Conservation (phyloP, 2,113 vertebrate genomes). For the Tragelaphus buxtoni region DNA sequence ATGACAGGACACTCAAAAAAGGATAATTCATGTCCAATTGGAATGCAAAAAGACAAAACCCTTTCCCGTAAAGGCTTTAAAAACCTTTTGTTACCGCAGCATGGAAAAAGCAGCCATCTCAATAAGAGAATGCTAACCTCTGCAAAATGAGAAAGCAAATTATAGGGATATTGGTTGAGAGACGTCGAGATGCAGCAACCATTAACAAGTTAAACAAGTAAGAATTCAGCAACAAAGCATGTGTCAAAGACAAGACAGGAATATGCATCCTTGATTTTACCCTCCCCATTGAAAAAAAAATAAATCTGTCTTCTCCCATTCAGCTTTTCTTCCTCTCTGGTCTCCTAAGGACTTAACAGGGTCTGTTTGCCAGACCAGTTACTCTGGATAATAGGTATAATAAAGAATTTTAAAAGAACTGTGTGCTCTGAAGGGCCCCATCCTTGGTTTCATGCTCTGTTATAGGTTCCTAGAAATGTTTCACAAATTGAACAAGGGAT, state of each 20-base stretch:
- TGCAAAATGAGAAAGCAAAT: constrained; percentile 33
- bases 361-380: not conserved
- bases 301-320: not conserved
- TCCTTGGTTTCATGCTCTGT: not conserved
- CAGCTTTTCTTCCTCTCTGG: not conserved
- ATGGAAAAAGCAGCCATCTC: not conserved
- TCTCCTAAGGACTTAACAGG: not conserved
- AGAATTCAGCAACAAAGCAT: not conserved
- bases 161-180: not conserved
- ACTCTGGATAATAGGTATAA: not conserved
- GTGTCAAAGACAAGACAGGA: not conserved
- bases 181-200: not conserved
- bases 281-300: not conserved
- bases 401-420: not conserved
- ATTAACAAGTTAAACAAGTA: not conserved
- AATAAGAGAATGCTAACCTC: constrained; percentile 1
- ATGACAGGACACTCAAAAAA: not conserved
- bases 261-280: not conserved
- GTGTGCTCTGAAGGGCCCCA: not conserved
- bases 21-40: not conserved
- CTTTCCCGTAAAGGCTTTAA: not conserved
- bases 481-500: not conserved
- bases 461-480: not conserved
- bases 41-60: not conserved
- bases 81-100: not conserved